These are phyloP conservation scores for Oryzias dopingdopingensis DNA, from an alignment of 2,797 vertebrate species.

Conservation along the genomic window DNA sequence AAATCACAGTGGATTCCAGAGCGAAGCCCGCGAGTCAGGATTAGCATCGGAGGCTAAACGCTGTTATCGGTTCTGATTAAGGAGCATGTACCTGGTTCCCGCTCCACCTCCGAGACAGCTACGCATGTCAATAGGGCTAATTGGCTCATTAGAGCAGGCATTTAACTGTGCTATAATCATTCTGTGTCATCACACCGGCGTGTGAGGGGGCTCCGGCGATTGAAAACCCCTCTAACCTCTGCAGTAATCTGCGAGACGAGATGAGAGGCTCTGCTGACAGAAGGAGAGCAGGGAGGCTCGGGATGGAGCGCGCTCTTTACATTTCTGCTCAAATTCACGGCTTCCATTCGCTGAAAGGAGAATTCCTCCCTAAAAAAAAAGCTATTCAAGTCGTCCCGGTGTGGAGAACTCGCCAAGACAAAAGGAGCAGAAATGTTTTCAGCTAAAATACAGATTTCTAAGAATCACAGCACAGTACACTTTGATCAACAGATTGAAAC, in stretches of 20 bases:
- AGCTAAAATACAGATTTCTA: no score
- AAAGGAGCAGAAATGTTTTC: not conserved
- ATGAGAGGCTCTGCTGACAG: constrained; percentile 45
- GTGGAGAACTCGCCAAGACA: no score
- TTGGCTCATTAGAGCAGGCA: constrained; percentile 78
- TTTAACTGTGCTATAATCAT: constrained; percentile 76
- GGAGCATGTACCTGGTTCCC: constrained; percentile 65
- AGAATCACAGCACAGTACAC: no score
- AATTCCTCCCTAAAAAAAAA: not conserved
- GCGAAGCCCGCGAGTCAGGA: constrained; percentile 65
- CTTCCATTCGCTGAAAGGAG: not conserved
- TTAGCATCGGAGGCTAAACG: constrained; percentile 72
- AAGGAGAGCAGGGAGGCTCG: constrained; percentile 10
- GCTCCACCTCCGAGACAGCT: constrained; percentile 76
- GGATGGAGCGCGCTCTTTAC: constrained; percentile 8
- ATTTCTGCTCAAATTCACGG: not conserved
- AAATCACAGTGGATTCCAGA: constrained; percentile 63
- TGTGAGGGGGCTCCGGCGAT: constrained; percentile 56
- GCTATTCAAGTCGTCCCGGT: no score
- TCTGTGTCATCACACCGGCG: constrained; percentile 75
- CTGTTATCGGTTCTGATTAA: constrained; percentile 77
- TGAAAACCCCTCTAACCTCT: constrained; percentile 62
- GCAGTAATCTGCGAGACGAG: constrained; percentile 49
- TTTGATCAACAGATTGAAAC: no score
- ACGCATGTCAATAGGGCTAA: constrained; percentile 77